Evolutionary conservation across 2,113 vertebrate species (phyloP).

Genomic region (Nanorana parkeri): DNA sequence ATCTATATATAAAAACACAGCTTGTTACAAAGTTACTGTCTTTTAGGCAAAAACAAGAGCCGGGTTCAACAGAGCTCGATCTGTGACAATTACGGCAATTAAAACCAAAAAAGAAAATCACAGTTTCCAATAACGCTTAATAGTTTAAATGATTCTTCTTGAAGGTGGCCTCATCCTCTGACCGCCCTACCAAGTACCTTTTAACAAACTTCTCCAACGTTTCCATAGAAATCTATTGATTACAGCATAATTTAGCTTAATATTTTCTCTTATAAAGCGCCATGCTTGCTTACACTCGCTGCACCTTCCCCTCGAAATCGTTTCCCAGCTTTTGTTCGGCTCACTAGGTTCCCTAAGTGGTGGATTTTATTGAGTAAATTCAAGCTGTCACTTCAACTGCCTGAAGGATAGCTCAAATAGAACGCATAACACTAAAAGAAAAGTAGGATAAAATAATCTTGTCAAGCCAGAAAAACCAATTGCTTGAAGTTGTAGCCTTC

Average conservation of each 20-base stretch:
- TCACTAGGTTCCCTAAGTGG: constrained; percentile 96
- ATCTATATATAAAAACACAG: no score
- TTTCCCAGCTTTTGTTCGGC: constrained; percentile 85
- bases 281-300: constrained; percentile 73
- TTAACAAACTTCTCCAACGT: constrained; percentile 78
- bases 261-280: constrained; percentile 79
- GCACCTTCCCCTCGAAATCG: constrained; percentile 76
- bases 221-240: constrained; percentile 96
- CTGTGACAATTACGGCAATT: constrained; percentile 47
- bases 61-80: constrained; percentile 55
- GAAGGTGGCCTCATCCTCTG: constrained; percentile 57
- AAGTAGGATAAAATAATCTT: constrained; percentile 99
- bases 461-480: constrained; percentile 98
- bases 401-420: constrained; percentile 98
- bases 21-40: neutral
- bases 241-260: constrained; percentile 82
- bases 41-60: constrained; percentile 39
- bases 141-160: constrained; percentile 65
- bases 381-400: constrained; percentile 98
- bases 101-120: neutral
- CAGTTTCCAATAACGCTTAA: neutral
- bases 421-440: constrained; percentile 99
- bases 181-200: constrained; percentile 60
- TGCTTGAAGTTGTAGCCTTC: constrained; percentile 91
- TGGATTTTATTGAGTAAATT: constrained; percentile 99